Conservation (phyloP, 2,797 vertebrate species). For the Gymnoscopelus braueri region DNA sequence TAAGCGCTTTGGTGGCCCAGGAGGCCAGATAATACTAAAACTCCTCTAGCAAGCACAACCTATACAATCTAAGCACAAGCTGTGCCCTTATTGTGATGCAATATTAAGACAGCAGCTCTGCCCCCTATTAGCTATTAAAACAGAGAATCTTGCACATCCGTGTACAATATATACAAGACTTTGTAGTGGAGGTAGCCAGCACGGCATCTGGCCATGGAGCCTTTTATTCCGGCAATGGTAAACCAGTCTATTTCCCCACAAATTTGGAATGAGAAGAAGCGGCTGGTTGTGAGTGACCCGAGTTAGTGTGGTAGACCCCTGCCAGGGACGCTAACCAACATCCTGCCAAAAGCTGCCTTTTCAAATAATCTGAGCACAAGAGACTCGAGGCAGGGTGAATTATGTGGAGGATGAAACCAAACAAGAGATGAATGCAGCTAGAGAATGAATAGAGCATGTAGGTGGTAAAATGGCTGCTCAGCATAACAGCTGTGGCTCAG, state of each 20-base stretch:
- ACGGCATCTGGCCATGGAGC: slow-evolving; percentile 43
- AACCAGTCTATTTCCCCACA: slow-evolving; percentile 39
- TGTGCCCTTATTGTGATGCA: slow-evolving; percentile 24
- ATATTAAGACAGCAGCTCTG: slow-evolving; percentile 39
- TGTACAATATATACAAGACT: slow-evolving; percentile 33
- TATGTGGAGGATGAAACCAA: background rate
- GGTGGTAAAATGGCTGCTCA: background rate
- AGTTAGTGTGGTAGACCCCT: slow-evolving; percentile 26
- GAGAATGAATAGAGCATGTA: slow-evolving; percentile 13
- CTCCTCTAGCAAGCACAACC: slow-evolving; percentile 4
- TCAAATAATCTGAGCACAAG: background rate
- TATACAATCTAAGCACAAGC: slow-evolving; percentile 28
- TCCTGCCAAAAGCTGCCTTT: slow-evolving; percentile 40
- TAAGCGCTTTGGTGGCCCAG: slow-evolving; percentile 11
- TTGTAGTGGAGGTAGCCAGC: slow-evolving; percentile 59
- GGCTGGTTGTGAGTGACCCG: slow-evolving; percentile 40
- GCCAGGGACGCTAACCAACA: slow-evolving; percentile 31
- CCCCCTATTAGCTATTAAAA: background rate
- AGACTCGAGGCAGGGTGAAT: slow-evolving; percentile 14
- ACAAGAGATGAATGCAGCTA: background rate
- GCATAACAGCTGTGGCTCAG: background rate
- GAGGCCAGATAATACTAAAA: slow-evolving; percentile 1
- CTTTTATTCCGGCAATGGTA: slow-evolving; percentile 57
- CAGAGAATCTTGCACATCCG: slow-evolving; percentile 8
- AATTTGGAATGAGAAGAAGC: slow-evolving; percentile 51